phyloP scores from a whole-genome alignment of 2,113 vertebrate species.

The Trinectes maculatus region DNA sequence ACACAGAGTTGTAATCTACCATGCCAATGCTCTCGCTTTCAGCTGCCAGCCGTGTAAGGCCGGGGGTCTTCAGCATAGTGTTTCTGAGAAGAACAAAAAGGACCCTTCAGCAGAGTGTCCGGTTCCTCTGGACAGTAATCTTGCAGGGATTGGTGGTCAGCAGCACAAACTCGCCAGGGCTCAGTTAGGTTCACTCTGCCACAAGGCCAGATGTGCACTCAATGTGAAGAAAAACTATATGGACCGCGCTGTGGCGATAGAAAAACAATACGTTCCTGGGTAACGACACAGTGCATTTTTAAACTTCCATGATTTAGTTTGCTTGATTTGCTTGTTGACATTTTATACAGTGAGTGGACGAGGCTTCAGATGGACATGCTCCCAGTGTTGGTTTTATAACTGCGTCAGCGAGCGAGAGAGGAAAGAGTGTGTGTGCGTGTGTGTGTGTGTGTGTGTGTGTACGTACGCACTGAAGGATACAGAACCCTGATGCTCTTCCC shows the following conservation, averaged over 20 bases:
- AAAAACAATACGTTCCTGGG: conserved; percentile 75
- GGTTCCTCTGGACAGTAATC: conserved; percentile 66
- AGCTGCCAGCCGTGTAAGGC: conserved; percentile 76
- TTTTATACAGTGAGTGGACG: conserved; percentile 60
- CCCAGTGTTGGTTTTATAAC: conserved; percentile 63
- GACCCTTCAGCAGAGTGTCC: conserved; percentile 67
- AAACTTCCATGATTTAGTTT: conserved; percentile 62
- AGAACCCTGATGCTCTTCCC: conserved; percentile 63
- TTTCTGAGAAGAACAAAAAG: conserved; percentile 68
- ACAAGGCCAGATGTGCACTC: conserved; percentile 78
- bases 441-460: too few species aligned
- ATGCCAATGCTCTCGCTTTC: conserved; percentile 76
- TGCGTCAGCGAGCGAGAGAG: conserved; percentile 53
- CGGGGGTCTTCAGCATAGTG: conserved; percentile 74
- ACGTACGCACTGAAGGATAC: conserved; percentile 55
- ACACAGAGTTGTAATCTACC: conserved; percentile 85
- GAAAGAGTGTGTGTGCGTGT: conserved; percentile 49
- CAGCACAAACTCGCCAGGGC: conserved; percentile 63
- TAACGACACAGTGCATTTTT: conserved; percentile 72
- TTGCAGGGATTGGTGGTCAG: conserved; percentile 71
- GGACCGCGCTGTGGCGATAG: conserved; percentile 65
- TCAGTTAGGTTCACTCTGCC: conserved; percentile 72
- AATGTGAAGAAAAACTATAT: conserved; percentile 66
- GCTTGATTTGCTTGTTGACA: conserved; percentile 71
- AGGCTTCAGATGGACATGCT: conserved; percentile 66